These are phyloP conservation scores for Didymodactylos carnosus DNA, from an alignment of 2,888 invertebrate species.

Conservation along the genomic window DNA sequence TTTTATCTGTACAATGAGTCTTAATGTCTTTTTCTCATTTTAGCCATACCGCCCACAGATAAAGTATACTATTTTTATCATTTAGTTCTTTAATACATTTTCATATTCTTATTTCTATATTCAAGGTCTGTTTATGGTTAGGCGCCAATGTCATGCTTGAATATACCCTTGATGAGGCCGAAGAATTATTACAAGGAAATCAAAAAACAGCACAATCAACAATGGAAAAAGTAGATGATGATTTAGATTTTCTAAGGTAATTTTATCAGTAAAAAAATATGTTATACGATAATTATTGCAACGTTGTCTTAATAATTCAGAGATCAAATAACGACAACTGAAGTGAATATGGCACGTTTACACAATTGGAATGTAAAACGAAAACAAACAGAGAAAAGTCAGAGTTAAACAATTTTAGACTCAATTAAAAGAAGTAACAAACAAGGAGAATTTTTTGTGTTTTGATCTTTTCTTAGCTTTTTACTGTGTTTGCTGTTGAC, in stretches of 20 bases:
- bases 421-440: too few species aligned
- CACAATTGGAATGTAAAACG: slow-evolving; percentile 12
- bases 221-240: slow-evolving; percentile 8
- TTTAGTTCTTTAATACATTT: neutral
- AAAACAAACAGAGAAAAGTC: slow-evolving; percentile 5
- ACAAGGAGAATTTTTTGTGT: too few species aligned
- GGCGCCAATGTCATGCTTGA: slow-evolving; percentile 14
- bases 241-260: slow-evolving; percentile 13
- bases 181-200: slow-evolving; percentile 7
- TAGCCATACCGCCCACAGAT: slow-evolving; percentile 5
- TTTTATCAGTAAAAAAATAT: neutral
- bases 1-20: too few species aligned
- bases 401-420: too few species aligned
- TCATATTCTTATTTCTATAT: neutral
- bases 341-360: slow-evolving; percentile 14
- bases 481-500: too few species aligned
- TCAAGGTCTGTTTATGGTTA: slow-evolving; percentile 12
- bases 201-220: slow-evolving; percentile 7
- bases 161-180: slow-evolving; percentile 11
- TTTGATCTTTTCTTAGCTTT: too few species aligned
- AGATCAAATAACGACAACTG: slow-evolving; percentile 14
- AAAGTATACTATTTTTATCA: neutral
- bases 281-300: neutral
- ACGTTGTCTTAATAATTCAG: neutral
- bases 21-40: too few species aligned